phyloP scores from a whole-genome alignment of 2,888 invertebrate genomes.

The Lasioglossum villosulum region DNA sequence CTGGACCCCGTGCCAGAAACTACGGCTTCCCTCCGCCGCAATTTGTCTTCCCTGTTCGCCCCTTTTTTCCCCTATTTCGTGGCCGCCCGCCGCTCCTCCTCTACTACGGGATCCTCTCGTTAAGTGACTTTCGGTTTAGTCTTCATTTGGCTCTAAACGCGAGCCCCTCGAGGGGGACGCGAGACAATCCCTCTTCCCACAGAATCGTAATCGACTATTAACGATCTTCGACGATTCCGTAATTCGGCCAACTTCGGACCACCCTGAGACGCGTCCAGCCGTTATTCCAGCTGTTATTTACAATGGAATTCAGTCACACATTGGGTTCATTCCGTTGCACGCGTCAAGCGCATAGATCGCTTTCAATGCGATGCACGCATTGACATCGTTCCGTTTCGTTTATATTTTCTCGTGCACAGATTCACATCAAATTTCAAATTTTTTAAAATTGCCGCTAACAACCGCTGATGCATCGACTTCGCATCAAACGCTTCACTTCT shows the following conservation, averaged over 20 bases:
- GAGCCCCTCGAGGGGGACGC: conserved; percentile 2
- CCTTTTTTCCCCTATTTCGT: conserved; percentile 15
- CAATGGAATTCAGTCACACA: no score
- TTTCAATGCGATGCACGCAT: no score
- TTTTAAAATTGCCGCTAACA: no score
- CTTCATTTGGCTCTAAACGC: conserved; percentile 35
- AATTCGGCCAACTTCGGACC: conserved; percentile 29
- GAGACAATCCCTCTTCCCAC: conserved; percentile 14
- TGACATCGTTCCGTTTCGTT: no score
- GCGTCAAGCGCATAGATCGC: no score
- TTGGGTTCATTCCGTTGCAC: no score
- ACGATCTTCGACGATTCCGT: conserved; percentile 25
- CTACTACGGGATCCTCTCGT: conserved; percentile 41
- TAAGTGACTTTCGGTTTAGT: conserved; percentile 51
- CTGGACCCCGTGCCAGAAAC: conserved; percentile 31
- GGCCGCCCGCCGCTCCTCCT: background rate
- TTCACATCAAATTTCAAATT: no score
- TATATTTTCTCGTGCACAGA: no score
- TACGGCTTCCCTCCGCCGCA: conserved; percentile 49
- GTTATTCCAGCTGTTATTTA: no score
- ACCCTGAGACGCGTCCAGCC: background rate
- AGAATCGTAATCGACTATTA: conserved; percentile 32
- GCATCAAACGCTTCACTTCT: no score
- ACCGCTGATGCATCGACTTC: no score
- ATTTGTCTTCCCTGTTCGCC: conserved; percentile 48